These are phyloP conservation scores for Spea multiplicata DNA, from an alignment of 2,113 vertebrate species.

Conservation along the genomic window DNA sequence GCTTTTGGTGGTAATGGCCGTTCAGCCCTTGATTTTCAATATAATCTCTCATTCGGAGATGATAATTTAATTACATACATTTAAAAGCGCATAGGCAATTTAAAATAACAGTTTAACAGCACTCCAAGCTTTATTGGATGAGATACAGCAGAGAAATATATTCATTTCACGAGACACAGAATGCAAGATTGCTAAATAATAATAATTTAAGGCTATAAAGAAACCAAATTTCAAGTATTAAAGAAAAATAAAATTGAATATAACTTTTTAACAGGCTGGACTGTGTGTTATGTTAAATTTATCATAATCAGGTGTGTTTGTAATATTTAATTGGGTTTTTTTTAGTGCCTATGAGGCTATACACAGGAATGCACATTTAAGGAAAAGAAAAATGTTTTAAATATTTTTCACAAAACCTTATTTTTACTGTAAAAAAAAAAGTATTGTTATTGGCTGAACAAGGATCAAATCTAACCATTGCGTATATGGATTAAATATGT, in stretches of 20 bases:
- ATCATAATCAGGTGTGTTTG: constrained; percentile 3
- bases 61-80: constrained; percentile 49
- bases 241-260: constrained; percentile 24
- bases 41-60: constrained; percentile 47
- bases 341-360: not conserved
- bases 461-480: no score
- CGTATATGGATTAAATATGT: no score
- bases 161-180: constrained; percentile 37
- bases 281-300: constrained; percentile 9
- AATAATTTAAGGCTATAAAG: constrained; percentile 35
- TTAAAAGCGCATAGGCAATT: constrained; percentile 47
- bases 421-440: not conserved
- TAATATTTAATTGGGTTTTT: constrained; percentile 11
- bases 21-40: constrained; percentile 48
- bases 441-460: not conserved
- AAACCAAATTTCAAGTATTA: constrained; percentile 31
- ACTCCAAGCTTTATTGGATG: constrained; percentile 44
- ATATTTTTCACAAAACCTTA: no score
- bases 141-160: constrained; percentile 40
- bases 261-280: constrained; percentile 8
- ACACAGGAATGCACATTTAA: not conserved
- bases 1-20: constrained; percentile 41
- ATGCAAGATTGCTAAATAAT: constrained; percentile 36
- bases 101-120: constrained; percentile 49
- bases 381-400: not conserved